These are phyloP conservation scores for Australoheros scitulus DNA, from an alignment of 2,113 vertebrate species.

Conservation along the genomic window DNA sequence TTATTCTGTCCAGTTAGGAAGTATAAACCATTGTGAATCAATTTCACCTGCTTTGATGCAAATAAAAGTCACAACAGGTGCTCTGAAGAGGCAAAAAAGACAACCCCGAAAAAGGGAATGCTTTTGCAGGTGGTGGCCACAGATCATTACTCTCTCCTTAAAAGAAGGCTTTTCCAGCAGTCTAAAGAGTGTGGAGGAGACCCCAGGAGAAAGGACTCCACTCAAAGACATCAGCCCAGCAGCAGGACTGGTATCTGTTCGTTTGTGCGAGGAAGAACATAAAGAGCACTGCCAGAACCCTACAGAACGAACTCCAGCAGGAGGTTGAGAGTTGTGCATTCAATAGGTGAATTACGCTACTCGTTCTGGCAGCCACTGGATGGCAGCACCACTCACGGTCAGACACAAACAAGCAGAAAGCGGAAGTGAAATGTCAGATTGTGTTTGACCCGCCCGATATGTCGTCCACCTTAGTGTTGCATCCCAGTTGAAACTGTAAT, in stretches of 20 bases:
- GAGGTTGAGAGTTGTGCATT: neutral
- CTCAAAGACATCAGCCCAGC: too few species aligned
- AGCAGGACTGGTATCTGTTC: neutral
- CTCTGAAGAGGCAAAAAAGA: neutral
- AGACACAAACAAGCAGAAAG: neutral
- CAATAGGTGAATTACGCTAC: neutral
- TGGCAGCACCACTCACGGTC: conserved; percentile 35
- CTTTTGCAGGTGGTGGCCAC: neutral
- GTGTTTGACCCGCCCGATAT: neutral
- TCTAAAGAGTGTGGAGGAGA: neutral
- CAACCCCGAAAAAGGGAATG: neutral
- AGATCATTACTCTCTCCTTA: neutral
- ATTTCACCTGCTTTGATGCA: neutral
- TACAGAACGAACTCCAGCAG: neutral
- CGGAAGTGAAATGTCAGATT: conserved; percentile 40
- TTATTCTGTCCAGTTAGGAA: neutral
- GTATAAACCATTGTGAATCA: neutral
- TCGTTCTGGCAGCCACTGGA: conserved; percentile 12
- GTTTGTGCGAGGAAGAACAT: neutral
- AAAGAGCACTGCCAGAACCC: neutral
- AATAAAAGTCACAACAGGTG: neutral
- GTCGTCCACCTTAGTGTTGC: neutral
- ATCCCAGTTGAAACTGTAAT: neutral
- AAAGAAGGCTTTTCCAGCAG: neutral
- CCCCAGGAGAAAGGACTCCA: neutral